These are phyloP conservation scores for Microtus montanus DNA, from an alignment of 2,113 vertebrate species.

Conservation along the genomic window DNA sequence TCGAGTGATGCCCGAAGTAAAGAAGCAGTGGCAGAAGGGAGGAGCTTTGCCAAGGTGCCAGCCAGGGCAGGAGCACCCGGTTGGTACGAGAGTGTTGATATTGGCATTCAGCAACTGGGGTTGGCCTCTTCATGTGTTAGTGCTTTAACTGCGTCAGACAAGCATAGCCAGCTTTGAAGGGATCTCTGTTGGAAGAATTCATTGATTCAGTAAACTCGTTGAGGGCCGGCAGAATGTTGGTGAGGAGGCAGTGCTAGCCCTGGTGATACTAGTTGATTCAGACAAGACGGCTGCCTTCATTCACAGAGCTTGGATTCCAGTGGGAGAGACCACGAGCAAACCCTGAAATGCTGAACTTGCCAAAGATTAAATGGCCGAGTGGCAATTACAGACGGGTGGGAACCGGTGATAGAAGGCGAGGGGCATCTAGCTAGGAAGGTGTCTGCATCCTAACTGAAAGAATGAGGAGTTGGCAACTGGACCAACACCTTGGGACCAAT, in stretches of 20 bases:
- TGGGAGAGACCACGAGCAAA: not conserved
- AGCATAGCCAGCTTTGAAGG: constrained; percentile 1
- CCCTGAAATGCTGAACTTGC: not conserved
- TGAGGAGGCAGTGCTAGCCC: not conserved
- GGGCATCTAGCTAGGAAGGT: not conserved
- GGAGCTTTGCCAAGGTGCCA: not conserved
- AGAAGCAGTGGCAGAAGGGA: not conserved
- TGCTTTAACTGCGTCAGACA: not conserved
- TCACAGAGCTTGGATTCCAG: not conserved
- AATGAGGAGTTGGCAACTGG: not conserved
- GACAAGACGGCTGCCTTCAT: not conserved
- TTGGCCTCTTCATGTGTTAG: not conserved
- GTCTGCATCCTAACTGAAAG: not conserved
- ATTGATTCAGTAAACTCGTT: not conserved
- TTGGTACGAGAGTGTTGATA: not conserved
- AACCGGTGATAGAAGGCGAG: not conserved
- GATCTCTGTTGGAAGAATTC: not conserved
- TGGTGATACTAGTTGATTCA: not conserved
- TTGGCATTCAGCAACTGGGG: not conserved
- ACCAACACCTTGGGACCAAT: not conserved
- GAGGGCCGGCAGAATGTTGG: not conserved
- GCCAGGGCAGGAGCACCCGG: not conserved
- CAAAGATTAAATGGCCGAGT: constrained; percentile 7
- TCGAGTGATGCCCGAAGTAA: not conserved
- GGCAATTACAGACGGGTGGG: not conserved